phyloP scores from a whole-genome alignment of 1,140 invertebrate genomes.

The Sinella curviseta region DNA sequence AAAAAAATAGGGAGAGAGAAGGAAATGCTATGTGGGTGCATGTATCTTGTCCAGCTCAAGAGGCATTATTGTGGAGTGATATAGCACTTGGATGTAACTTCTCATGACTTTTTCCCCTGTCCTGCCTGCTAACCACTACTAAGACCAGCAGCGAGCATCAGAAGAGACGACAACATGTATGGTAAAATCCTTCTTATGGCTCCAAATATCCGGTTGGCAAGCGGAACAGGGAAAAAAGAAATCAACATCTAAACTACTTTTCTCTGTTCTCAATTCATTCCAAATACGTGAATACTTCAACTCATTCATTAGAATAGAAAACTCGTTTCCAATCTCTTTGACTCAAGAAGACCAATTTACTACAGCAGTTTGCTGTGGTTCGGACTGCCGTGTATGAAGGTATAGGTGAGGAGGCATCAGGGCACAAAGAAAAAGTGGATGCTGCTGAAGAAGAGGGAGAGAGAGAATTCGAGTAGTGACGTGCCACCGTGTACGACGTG shows the following conservation, averaged over 20 bases:
- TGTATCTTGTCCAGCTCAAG: neutral
- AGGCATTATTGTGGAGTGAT: neutral
- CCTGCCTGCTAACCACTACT: no score
- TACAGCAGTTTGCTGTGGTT: neutral
- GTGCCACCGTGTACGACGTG: neutral
- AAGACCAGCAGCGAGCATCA: neutral
- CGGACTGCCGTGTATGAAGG: no score
- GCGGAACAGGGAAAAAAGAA: neutral
- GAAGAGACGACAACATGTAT: neutral
- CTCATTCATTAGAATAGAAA: constrained; percentile 14
- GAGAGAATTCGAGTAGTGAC: neutral
- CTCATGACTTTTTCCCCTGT: neutral
- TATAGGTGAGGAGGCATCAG: no score
- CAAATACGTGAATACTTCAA: neutral
- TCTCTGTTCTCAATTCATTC: neutral
- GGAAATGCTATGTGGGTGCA: no score
- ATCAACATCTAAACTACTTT: constrained; percentile 1
- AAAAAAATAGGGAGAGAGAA: no score
- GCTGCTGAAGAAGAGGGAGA: neutral
- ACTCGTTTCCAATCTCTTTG: neutral
- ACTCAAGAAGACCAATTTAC: neutral
- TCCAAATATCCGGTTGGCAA: constrained; percentile 18
- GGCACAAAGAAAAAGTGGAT: no score
- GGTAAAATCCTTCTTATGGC: neutral
- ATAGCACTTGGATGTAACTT: neutral